phyloP scores from a whole-genome alignment of 2,888 invertebrate genomes.

The Dichetophora obliterata region DNA sequence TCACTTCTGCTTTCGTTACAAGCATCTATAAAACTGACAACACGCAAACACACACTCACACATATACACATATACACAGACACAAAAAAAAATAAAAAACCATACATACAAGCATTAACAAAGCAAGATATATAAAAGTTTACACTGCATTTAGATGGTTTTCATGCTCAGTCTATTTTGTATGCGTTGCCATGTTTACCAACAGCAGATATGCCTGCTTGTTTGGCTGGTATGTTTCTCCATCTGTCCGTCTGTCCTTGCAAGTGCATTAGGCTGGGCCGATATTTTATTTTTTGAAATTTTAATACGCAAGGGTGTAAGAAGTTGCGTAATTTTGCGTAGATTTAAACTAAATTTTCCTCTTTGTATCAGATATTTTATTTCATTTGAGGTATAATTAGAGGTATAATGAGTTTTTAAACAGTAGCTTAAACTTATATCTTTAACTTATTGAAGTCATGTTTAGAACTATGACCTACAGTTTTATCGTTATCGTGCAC shows the following conservation, averaged over 20 bases:
- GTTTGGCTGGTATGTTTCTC: neutral
- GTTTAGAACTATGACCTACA: too few relatives aligned
- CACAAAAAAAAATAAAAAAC: neutral
- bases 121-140: neutral
- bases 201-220: too few relatives aligned
- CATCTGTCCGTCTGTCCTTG: neutral
- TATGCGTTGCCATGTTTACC: neutral
- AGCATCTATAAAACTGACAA: neutral
- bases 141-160: constrained; percentile 2
- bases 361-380: too few relatives aligned
- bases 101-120: neutral
- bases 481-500: too few relatives aligned
- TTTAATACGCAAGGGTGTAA: too few relatives aligned
- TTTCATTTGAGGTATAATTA: too few relatives aligned
- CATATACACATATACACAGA: neutral
- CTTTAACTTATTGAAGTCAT: too few relatives aligned
- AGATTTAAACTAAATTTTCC: too few relatives aligned
- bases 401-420: too few relatives aligned
- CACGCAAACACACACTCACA: neutral
- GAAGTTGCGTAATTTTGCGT: too few relatives aligned
- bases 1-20: neutral
- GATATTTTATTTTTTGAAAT: too few relatives aligned
- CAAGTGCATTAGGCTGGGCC: neutral
- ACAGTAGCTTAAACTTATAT: too few relatives aligned
- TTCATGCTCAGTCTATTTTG: neutral